Base-by-base conservation (phyloP, 1,140 invertebrate species). In the Bathynomus jamesi region DNA sequence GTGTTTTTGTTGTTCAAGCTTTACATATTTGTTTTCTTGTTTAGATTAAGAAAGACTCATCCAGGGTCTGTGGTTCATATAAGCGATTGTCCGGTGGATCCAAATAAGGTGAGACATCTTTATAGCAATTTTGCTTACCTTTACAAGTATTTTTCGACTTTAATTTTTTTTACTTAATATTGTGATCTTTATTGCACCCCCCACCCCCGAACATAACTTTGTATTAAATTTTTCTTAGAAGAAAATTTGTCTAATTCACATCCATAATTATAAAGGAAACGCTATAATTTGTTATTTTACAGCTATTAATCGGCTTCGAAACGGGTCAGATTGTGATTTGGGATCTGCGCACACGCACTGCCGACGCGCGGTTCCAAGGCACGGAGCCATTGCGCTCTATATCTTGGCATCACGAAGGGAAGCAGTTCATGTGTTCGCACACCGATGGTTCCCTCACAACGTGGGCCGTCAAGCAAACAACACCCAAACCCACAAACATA, bases 281-380 rank as follows among this genome's bases (percentile, higher is more conserved):
- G n/a, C n/a, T n/a, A n/a, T n/a, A n/a, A n/a, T n/a, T n/a, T n/a
- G n/a, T n/a, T n/a, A n/a, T n/a, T n/a, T 27, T 32, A 30, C 85
- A 98, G 95, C 86, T 99, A 79, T 86, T 99, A 80, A 96, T 99
- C 83, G 96, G 93, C 71, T 99, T 92, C 85, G 95, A 99, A 84
- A 89, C 89, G 75, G 97, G 98, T 29, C 89, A 92, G 81, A 87
- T 74, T 24, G 94, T 95, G 25, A 85, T 98, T 69, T 99, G 97
- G 97, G 96, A 99, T 85, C 86, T 99, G 75, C 89, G 90, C 77
- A 89, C 85, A 69, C 90, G 90, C 81, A 82, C 81, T 68, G 93
- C 91, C 17, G 95, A 98, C 78, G 87, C 89, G 80, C 87, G 94
- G 80, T 93, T 87, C 83, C 87, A 93, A 83, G 87, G 89, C 4